phyloP scores from a whole-genome alignment of 2,113 vertebrate genomes.

The Chloropsis cyanopogon region DNA sequence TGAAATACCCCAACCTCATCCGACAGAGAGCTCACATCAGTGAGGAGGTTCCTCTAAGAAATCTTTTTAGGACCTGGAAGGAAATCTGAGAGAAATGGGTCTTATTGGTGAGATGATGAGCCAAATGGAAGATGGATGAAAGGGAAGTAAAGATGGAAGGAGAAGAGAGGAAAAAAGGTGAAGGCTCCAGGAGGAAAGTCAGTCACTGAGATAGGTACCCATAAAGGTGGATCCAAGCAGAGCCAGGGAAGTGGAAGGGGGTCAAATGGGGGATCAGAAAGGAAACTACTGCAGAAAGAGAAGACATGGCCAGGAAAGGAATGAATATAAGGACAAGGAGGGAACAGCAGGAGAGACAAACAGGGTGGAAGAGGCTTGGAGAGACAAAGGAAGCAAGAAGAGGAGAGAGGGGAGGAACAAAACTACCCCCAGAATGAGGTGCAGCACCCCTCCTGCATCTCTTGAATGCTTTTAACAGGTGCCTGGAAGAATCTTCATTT shows the following conservation, averaged over 20 bases:
- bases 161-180: not conserved
- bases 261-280: not conserved
- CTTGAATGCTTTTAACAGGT: not conserved
- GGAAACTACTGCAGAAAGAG: not conserved
- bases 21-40: not conserved
- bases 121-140: not conserved
- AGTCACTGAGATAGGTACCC: not conserved
- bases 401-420: not conserved
- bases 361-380: not conserved
- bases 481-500: conserved; percentile 46
- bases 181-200: not conserved
- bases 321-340: not conserved
- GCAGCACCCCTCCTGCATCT: not conserved
- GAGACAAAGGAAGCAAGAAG: not conserved
- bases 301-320: not conserved
- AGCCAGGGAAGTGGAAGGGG: not conserved
- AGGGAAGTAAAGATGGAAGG: not conserved
- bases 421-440: not conserved
- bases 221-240: not conserved
- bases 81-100: not conserved
- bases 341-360: not conserved
- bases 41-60: not conserved
- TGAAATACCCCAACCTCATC: not conserved
- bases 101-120: not conserved
- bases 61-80: not conserved